Evolutionary conservation across 1,140 invertebrate species (phyloP).

Genomic region (Drosophila kikkawai): DNA sequence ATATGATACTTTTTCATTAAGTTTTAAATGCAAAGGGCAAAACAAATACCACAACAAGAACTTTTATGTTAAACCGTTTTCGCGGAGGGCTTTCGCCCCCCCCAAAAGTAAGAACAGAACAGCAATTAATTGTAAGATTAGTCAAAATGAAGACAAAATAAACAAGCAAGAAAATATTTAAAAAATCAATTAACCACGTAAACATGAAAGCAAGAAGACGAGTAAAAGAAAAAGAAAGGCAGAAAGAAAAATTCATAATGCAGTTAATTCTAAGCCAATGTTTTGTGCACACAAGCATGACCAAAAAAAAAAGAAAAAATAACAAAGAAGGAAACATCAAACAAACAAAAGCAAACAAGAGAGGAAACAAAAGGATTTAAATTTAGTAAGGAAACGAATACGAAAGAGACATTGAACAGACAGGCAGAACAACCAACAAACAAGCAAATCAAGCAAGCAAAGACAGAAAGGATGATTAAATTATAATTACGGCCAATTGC

Average conservation of each 20-base stretch:
- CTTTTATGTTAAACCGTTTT: conserved; percentile 77
- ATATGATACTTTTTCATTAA: conserved; percentile 77
- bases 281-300: conserved; percentile 68
- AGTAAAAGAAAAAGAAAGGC: conserved; percentile 12
- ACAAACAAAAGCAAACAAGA: conserved; percentile 18
- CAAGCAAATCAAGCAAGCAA: conserved; percentile 50
- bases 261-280: conserved; percentile 70
- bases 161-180: conserved; percentile 26
- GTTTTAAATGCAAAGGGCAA: conserved; percentile 63
- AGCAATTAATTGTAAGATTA: conserved; percentile 84
- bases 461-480: conserved; percentile 23
- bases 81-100: conserved; percentile 13
- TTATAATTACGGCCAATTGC: conserved; percentile 40
- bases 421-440: conserved; percentile 25
- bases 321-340: conserved; percentile 6
- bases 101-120: conserved; percentile 76
- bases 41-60: conserved; percentile 57
- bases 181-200: conserved; percentile 57
- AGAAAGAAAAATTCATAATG: conserved; percentile 62
- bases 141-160: conserved; percentile 78
- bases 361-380: conserved; percentile 38
- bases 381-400: conserved; percentile 29
- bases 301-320: conserved; percentile 51
- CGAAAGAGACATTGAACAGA: conserved; percentile 34
- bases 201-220: conserved; percentile 22